Conservation (phyloP, 1,140 invertebrate genomes). For the Sesamia nonagrioides region DNA sequence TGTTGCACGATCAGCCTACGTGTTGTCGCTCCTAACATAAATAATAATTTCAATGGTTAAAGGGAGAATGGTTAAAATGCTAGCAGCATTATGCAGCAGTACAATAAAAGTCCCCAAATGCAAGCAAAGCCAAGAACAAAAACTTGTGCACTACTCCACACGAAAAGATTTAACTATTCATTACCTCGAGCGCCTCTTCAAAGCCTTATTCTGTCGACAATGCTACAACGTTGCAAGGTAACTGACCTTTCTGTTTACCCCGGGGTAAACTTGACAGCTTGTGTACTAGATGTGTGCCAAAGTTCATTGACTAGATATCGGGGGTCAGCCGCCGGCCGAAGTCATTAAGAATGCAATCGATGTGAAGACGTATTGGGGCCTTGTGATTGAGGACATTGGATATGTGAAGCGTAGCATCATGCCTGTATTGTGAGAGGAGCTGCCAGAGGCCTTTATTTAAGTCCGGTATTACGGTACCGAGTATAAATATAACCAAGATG, state of each 20-base stretch:
- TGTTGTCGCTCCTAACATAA: no score
- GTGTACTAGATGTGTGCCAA: conserved; percentile 74
- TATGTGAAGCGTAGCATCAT: not conserved
- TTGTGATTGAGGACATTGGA: not conserved
- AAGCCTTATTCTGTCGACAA: not conserved
- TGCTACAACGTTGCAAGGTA: conserved; percentile 46
- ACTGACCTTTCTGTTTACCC: conserved; percentile 69
- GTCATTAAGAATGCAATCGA: conserved; percentile 65
- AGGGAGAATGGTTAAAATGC: no score
- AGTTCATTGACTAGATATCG: conserved; percentile 68
- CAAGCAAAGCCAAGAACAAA: not conserved
- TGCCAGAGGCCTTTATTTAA: no score
- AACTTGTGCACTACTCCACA: not conserved
- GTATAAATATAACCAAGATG: no score
- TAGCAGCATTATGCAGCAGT: no score
- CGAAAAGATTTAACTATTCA: not conserved
- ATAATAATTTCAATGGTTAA: no score
- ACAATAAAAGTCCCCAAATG: no score
- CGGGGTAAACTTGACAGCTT: conserved; percentile 69
- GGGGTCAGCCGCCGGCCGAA: conserved; percentile 60
- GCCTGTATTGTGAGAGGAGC: not conserved
- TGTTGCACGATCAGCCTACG: no score
- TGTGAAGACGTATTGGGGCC: conserved; percentile 23
- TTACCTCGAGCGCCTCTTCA: not conserved
- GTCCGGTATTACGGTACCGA: no score